These are phyloP conservation scores for Malthinus flaveolus DNA, from an alignment of 2,888 invertebrate genomes.

Conservation along the genomic window DNA sequence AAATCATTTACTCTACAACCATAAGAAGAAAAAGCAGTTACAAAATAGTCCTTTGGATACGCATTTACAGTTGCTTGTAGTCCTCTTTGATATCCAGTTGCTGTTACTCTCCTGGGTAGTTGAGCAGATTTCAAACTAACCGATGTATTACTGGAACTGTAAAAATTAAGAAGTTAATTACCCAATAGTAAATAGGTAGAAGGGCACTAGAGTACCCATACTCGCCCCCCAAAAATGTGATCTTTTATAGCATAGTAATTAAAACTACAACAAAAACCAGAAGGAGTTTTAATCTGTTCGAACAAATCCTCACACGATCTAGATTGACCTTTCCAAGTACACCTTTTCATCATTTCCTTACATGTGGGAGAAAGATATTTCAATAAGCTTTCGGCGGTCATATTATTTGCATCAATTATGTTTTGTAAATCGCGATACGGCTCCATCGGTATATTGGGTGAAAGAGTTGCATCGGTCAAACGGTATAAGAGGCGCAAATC, in stretches of 20 bases:
- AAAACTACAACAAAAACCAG: conserved; percentile 66
- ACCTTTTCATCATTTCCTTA: conserved; percentile 39
- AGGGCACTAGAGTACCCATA: neutral
- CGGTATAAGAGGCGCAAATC: conserved; percentile 11
- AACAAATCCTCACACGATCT: conserved; percentile 44
- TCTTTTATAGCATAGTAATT: conserved; percentile 60
- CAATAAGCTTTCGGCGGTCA: conserved; percentile 26
- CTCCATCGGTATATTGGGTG: conserved; percentile 8
- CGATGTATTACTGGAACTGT: neutral
- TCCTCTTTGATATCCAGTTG: conserved; percentile 71
- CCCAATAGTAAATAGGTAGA: no score
- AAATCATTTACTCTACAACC: conserved; percentile 60
- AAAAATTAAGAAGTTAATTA: no score
- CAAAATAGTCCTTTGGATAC: conserved; percentile 64
- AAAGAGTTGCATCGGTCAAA: conserved; percentile 1
- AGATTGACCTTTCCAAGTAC: conserved; percentile 47
- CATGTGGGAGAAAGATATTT: conserved; percentile 39
- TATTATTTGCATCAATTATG: conserved; percentile 34
- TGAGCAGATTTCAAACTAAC: neutral
- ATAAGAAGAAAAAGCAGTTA: conserved; percentile 62
- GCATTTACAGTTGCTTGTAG: conserved; percentile 63
- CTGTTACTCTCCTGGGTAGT: conserved; percentile 63
- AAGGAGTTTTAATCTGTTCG: conserved; percentile 40
- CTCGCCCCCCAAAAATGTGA: conserved; percentile 44
- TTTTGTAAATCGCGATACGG: conserved; percentile 32